A percentile compares a stretch with the other conserved stretches of the same genome.
Evolutionary conservation across 1,140 invertebrate genomes (phyloP).

Genomic region (Pteromalus puparum): DNA sequence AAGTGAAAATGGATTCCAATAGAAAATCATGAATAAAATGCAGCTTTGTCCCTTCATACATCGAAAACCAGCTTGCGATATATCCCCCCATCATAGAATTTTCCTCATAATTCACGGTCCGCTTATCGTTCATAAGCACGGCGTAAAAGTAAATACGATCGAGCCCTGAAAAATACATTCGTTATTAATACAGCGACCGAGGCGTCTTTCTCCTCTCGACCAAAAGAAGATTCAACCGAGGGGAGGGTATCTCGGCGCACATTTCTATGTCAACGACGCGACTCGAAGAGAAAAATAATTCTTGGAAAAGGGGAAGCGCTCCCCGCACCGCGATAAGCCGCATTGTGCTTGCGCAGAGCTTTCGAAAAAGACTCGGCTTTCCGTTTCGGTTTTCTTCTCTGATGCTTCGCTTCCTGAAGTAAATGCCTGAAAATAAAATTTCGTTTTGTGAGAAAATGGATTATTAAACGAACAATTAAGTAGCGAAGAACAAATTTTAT

Average conservation of each 20-base stretch:
- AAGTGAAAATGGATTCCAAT: background rate
- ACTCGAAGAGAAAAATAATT: slow-evolving; percentile 42
- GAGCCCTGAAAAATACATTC: slow-evolving; percentile 49
- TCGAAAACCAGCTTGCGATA: background rate
- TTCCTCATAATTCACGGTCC: slow-evolving; percentile 39
- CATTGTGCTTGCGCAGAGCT: slow-evolving; percentile 42
- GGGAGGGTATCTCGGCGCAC: slow-evolving; percentile 24
- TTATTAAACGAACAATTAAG: background rate
- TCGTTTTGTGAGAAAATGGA: background rate
- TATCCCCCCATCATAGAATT: slow-evolving; percentile 1
- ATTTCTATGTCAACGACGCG: slow-evolving; percentile 44
- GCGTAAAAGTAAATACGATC: slow-evolving; percentile 46
- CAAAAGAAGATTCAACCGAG: background rate
- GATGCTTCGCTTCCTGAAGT: background rate
- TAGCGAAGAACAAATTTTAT: background rate
- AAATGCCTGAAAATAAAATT: background rate
- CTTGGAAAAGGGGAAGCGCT: slow-evolving; percentile 29
- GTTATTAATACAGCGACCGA: slow-evolving; percentile 49
- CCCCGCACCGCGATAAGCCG: slow-evolving; percentile 33
- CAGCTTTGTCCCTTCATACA: background rate
- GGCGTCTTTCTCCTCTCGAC: background rate
- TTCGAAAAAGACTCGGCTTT: slow-evolving; percentile 38
- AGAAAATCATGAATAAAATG: background rate
- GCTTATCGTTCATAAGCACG: slow-evolving; percentile 42
- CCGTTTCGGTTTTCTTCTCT: slow-evolving; percentile 4